Conservation (phyloP, 1,140 invertebrate species). For the Rhynchophorus ferrugineus region DNA sequence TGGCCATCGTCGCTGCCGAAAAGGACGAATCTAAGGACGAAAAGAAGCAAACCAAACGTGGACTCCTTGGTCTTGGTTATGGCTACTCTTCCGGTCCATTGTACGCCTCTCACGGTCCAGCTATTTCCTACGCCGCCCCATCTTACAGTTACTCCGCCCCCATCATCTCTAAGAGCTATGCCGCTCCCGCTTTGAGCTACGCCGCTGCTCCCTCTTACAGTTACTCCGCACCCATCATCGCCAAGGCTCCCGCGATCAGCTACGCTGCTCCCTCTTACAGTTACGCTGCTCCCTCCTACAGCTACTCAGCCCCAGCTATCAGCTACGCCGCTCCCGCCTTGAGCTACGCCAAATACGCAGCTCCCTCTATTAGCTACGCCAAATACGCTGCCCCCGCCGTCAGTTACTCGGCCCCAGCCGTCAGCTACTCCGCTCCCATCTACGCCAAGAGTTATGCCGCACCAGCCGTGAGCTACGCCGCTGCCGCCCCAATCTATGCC, state of each 20-base stretch:
- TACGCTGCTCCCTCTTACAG: neutral
- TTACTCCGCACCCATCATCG: neutral
- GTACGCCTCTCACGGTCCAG: neutral
- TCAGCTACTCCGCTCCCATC: slow-evolving; percentile 1
- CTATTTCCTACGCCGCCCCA: neutral
- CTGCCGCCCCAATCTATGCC: too few relatives aligned
- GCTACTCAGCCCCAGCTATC: too few relatives aligned
- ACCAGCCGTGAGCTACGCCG: too few relatives aligned
- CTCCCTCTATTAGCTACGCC: too few relatives aligned
- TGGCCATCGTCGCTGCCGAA: slow-evolving; percentile 19
- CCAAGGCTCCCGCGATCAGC: neutral
- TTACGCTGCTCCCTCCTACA: neutral
- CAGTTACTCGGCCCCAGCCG: neutral
- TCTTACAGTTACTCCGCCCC: neutral
- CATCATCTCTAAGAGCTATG: neutral
- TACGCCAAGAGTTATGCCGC: neutral
- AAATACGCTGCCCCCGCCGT: neutral
- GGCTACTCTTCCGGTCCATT: slow-evolving; percentile 15
- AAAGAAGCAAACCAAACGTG: slow-evolving; percentile 18
- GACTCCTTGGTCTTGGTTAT: slow-evolving; percentile 22
- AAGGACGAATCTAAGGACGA: slow-evolving; percentile 17
- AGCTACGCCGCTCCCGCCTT: too few relatives aligned
- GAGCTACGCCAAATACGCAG: too few relatives aligned
- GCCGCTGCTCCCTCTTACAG: neutral
- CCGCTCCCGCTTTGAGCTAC: neutral